Evolutionary conservation across 2,113 vertebrate genomes (phyloP).

Genomic region (Poecilia latipinna): DNA sequence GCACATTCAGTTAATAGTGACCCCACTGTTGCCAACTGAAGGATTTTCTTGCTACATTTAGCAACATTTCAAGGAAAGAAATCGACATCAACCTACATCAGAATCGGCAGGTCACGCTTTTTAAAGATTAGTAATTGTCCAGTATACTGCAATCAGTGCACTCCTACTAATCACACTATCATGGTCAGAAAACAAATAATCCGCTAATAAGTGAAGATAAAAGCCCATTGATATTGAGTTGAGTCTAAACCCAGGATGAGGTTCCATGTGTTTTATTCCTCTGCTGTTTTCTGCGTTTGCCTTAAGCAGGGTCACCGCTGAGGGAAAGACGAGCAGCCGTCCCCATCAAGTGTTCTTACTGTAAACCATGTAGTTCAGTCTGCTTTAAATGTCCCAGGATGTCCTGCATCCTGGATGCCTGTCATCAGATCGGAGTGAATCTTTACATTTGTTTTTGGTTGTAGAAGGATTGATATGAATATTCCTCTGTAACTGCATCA

Average conservation of each 20-base stretch:
- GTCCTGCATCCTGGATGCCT: neutral
- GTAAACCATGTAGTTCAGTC: no score
- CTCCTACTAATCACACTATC: neutral
- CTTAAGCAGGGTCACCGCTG: slow-evolving; percentile 56
- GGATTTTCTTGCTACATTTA: no score
- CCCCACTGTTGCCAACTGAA: no score
- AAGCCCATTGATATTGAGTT: neutral
- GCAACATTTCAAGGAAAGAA: no score
- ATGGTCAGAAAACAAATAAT: neutral
- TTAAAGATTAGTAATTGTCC: no score
- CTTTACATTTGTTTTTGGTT: neutral
- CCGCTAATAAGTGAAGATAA: neutral
- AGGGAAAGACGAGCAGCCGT: slow-evolving; percentile 26
- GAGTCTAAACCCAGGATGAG: no score
- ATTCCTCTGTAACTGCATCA: no score
- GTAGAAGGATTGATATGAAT: neutral
- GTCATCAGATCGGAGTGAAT: neutral
- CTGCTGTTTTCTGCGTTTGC: slow-evolving; percentile 46
- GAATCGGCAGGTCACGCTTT: no score
- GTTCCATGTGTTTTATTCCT: neutral
- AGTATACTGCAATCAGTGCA: no score
- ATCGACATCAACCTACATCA: no score
- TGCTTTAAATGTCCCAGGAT: slow-evolving; percentile 27
- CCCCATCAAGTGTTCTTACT: slow-evolving; percentile 67
- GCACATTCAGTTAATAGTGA: no score